Percentiles rank a stretch among this genome's conserved stretches.
phyloP scores from a whole-genome alignment of 2,113 vertebrate genomes.

The Trogon surrucura region DNA sequence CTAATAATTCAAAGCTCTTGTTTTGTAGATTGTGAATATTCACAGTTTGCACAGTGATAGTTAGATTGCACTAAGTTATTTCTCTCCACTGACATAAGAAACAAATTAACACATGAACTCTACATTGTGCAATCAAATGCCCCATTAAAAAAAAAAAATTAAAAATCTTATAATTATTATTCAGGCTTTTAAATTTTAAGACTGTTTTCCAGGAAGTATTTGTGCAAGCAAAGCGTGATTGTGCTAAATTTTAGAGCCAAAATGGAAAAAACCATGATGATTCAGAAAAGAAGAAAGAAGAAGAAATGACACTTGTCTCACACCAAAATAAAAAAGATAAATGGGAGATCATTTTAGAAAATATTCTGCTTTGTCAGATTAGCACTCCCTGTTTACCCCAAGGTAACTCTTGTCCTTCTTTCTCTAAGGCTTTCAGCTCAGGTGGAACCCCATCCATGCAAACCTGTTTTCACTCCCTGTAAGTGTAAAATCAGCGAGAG shows the following conservation, averaged over 20 bases:
- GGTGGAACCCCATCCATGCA: background rate
- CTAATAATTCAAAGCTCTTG: background rate
- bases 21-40: background rate
- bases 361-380: background rate
- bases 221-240: background rate
- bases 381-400: background rate
- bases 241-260: background rate
- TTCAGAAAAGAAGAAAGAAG: background rate
- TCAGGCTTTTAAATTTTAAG: background rate
- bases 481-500: background rate
- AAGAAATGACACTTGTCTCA: background rate
- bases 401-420: background rate
- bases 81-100: background rate
- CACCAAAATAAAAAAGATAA: background rate
- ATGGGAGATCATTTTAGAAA: background rate
- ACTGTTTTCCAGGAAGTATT: background rate
- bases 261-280: background rate
- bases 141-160: background rate
- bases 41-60: background rate
- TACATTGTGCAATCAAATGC: background rate
- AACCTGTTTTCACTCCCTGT: accelerated
- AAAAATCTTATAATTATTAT: background rate
- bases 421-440: background rate
- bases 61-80: background rate
- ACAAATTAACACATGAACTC: background rate